Evolutionary conservation across 2,888 invertebrate genomes (phyloP).

Genomic region (Idaea biselata): DNA sequence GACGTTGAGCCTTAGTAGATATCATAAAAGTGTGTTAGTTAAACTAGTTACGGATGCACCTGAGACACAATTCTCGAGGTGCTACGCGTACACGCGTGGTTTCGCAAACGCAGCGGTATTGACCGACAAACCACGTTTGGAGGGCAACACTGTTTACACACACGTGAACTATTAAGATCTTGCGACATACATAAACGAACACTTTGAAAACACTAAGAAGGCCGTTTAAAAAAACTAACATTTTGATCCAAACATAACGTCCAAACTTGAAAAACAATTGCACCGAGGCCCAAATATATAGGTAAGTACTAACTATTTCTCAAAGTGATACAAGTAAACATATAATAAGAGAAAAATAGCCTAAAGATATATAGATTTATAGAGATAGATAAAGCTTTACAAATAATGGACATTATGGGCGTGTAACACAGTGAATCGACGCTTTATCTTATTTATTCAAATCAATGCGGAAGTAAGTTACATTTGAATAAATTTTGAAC

Average conservation of each 20-base stretch:
- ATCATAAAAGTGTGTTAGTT: background rate
- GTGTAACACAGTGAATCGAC: background rate
- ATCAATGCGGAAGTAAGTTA: background rate
- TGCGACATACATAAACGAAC: slow-evolving; percentile 32
- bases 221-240: background rate
- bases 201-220: background rate
- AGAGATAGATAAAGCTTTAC: no score
- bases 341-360: background rate
- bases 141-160: slow-evolving; percentile 55
- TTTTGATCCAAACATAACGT: background rate
- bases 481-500: background rate
- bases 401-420: background rate
- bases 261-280: background rate
- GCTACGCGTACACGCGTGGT: slow-evolving; percentile 37
- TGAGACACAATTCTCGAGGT: slow-evolving; percentile 40
- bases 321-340: background rate
- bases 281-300: background rate
- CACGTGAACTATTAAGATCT: slow-evolving; percentile 33
- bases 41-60: slow-evolving; percentile 32
- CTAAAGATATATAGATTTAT: no score
- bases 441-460: background rate
- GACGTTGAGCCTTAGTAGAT: background rate
- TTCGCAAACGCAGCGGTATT: slow-evolving; percentile 61
- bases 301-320: background rate
- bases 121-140: slow-evolving; percentile 64